These are phyloP conservation scores for Drosophila falleni DNA, from an alignment of 2,888 invertebrate species.

Conservation along the genomic window DNA sequence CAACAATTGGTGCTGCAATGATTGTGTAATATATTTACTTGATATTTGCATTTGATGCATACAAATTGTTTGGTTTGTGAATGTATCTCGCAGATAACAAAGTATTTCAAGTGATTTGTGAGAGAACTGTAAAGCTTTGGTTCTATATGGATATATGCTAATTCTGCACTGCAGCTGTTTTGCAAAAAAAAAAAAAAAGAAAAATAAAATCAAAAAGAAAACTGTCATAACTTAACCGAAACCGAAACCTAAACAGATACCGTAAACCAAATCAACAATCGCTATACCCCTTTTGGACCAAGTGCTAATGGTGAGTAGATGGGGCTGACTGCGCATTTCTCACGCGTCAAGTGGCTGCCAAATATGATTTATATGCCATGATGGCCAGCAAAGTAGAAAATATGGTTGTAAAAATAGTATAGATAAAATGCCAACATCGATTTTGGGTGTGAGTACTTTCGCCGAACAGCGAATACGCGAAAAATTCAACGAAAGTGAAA, in stretches of 20 bases:
- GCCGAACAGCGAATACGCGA: not conserved
- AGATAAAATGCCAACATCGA: slow-evolving; percentile 47
- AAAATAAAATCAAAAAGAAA: not conserved
- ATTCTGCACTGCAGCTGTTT: slow-evolving; percentile 41
- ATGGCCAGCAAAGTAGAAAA: slow-evolving; percentile 53
- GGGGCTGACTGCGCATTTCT: slow-evolving; percentile 62
- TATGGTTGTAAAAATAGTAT: slow-evolving; percentile 60
- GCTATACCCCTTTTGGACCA: slow-evolving; percentile 13
- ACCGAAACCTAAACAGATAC: not conserved
- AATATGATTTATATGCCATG: slow-evolving; percentile 73
- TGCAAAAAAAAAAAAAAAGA: not conserved
- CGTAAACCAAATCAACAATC: slow-evolving; percentile 30
- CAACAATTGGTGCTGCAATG: slow-evolving; percentile 60
- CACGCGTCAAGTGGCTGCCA: slow-evolving; percentile 76
- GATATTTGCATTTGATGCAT: slow-evolving; percentile 66
- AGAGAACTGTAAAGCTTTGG: slow-evolving; percentile 2
- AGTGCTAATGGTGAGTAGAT: slow-evolving; percentile 49
- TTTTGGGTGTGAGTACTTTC: not conserved
- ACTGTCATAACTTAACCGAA: slow-evolving; percentile 30
- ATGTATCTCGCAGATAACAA: slow-evolving; percentile 33
- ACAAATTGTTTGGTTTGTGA: slow-evolving; percentile 44
- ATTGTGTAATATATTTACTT: slow-evolving; percentile 54
- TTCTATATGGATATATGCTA: slow-evolving; percentile 31
- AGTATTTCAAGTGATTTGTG: slow-evolving; percentile 50
- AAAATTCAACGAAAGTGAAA: slow-evolving; percentile 18